Conservation (phyloP, 2,888 invertebrate species). For the Cataglyphis cursor region DNA sequence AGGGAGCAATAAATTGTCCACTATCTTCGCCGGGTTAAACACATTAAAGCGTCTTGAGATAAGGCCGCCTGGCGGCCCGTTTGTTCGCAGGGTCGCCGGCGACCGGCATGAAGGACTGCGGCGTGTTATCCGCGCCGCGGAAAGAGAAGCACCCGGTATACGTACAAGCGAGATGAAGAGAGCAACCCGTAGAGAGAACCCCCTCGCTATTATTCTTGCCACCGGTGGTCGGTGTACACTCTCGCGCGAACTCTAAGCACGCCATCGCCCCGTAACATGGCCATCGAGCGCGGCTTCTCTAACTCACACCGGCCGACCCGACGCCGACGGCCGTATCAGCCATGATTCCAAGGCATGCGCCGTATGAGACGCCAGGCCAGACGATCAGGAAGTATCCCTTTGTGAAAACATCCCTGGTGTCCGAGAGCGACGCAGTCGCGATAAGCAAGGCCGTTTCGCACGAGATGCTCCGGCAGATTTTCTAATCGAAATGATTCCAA, state of each 20-base stretch:
- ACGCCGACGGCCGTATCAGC: slow-evolving; percentile 29
- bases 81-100: slow-evolving; percentile 83
- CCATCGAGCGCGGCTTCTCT: slow-evolving; percentile 29
- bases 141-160: slow-evolving; percentile 65
- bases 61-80: slow-evolving; percentile 83
- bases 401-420: slow-evolving; percentile 15
- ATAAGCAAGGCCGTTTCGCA: slow-evolving; percentile 22
- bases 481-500: background rate
- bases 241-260: slow-evolving; percentile 37
- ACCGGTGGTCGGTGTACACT: slow-evolving; percentile 50
- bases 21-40: slow-evolving; percentile 86
- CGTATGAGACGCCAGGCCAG: slow-evolving; percentile 8
- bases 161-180: slow-evolving; percentile 43
- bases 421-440: background rate
- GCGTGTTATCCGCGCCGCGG: slow-evolving; percentile 77
- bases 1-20: slow-evolving; percentile 85
- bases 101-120: slow-evolving; percentile 79
- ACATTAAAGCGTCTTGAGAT: slow-evolving; percentile 86
- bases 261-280: slow-evolving; percentile 20
- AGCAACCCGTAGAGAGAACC: slow-evolving; percentile 39
- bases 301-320: slow-evolving; percentile 25
- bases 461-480: background rate
- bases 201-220: slow-evolving; percentile 66
- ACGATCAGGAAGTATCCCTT: slow-evolving; percentile 27
- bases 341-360: slow-evolving; percentile 56